Conservation (phyloP, 1,140 invertebrate genomes). For the Psix sp. region DNA sequence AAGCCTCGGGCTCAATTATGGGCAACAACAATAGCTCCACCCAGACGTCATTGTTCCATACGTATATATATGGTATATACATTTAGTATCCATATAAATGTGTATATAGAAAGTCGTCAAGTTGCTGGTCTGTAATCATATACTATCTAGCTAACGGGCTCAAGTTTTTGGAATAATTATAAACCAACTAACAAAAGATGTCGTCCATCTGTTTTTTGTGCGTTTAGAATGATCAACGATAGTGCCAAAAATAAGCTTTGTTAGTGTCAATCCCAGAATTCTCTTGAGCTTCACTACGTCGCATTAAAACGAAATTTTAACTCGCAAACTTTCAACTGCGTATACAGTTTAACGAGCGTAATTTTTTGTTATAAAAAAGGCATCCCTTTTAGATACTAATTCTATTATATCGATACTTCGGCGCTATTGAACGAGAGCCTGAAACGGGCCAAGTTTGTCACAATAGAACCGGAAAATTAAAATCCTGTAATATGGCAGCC, state of each 20-base stretch:
- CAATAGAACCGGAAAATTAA: constrained; percentile 71
- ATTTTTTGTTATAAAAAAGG: constrained; percentile 22
- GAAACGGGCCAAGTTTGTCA: constrained; percentile 58
- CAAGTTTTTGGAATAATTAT: constrained; percentile 58
- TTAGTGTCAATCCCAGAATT: constrained; percentile 4
- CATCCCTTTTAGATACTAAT: constrained; percentile 16
- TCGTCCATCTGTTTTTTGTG: constrained; percentile 40
- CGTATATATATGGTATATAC: constrained; percentile 35
- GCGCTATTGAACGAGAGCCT: constrained; percentile 8
- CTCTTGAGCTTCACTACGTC: too few relatives aligned
- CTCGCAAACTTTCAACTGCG: constrained; percentile 6
- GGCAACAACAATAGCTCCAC: constrained; percentile 56
- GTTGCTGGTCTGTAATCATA: constrained; percentile 55
- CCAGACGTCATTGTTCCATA: constrained; percentile 52
- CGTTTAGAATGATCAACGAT: constrained; percentile 37
- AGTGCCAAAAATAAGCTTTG: constrained; percentile 38
- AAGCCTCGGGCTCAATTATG: constrained; percentile 58
- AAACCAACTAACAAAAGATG: constrained; percentile 39
- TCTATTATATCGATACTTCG: constrained; percentile 34
- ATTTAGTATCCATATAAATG: constrained; percentile 24
- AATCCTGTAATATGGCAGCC: constrained; percentile 54
- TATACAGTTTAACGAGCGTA: constrained; percentile 4
- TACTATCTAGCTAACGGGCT: constrained; percentile 33
- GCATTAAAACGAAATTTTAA: too few relatives aligned
- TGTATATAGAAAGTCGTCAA: constrained; percentile 44